These are phyloP conservation scores for Ctenomys sociabilis DNA, from an alignment of 2,113 vertebrate species.

Conservation along the genomic window DNA sequence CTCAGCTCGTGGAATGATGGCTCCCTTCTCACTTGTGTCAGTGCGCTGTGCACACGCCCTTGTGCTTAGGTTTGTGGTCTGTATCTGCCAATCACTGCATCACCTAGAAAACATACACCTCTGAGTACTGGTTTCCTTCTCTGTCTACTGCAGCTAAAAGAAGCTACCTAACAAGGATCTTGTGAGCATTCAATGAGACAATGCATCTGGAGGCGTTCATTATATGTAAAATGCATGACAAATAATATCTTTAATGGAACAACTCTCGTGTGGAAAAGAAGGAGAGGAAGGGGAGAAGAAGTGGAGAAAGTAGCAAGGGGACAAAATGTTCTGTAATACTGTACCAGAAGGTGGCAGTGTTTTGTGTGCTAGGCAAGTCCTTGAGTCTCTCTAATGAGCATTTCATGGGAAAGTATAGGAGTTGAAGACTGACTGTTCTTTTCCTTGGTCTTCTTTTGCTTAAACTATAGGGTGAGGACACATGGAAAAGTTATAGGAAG, in stretches of 20 bases:
- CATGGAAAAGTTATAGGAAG: not conserved
- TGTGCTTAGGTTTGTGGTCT: not conserved
- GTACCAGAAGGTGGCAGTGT: conserved; percentile 33
- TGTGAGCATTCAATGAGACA: conserved; percentile 1
- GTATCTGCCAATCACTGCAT: not conserved
- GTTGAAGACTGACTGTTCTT: not conserved
- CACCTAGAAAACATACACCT: not conserved
- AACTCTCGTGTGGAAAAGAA: not conserved
- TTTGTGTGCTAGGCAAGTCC: not conserved
- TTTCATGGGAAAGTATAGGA: not conserved
- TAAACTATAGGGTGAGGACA: not conserved
- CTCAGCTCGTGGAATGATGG: not conserved
- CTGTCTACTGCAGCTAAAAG: not conserved
- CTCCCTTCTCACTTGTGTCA: not conserved
- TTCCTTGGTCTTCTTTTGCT: not conserved
- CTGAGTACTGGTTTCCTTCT: not conserved
- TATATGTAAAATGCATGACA: not conserved
- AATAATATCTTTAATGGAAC: not conserved
- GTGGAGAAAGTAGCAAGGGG: not conserved
- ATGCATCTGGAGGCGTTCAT: not conserved
- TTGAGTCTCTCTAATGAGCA: not conserved
- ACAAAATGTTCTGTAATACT: not conserved
- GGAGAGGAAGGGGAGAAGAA: too few species aligned
- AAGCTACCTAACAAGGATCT: not conserved
- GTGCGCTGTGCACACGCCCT: not conserved